Conservation (phyloP, 2,888 invertebrate genomes). For the Poecilus cupreus region DNA sequence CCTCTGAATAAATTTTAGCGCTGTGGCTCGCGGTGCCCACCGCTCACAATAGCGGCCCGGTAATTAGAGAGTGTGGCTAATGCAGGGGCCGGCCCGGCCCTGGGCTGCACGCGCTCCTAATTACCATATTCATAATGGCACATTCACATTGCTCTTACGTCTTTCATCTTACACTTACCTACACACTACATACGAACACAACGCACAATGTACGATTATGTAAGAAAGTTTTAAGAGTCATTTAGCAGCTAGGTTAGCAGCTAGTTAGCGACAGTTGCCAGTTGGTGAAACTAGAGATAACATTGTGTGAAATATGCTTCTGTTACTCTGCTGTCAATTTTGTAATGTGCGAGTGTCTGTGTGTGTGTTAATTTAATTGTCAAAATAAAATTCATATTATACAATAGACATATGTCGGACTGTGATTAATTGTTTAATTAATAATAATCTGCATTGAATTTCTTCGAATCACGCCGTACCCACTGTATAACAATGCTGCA, state of each 20-base stretch:
- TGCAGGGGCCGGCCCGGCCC: conserved; percentile 56
- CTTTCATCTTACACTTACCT: conserved; percentile 8
- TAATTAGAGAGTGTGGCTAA: conserved; percentile 61
- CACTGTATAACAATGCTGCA: too few relatives aligned
- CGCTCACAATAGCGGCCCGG: conserved; percentile 62
- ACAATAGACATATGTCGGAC: too few relatives aligned
- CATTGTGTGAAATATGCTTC: conserved; percentile 14
- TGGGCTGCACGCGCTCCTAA: conserved; percentile 60
- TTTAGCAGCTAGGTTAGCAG: conserved; percentile 37
- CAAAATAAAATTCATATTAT: background rate
- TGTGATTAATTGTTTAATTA: background rate
- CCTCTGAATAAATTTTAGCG: background rate
- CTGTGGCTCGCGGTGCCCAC: conserved; percentile 18
- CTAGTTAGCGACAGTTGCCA: conserved; percentile 3
- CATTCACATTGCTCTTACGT: conserved; percentile 46
- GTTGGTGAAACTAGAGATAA: background rate
- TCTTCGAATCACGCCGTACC: too few relatives aligned
- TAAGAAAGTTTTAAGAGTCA: conserved; percentile 16
- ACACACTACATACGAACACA: background rate
- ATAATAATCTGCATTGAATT: background rate
- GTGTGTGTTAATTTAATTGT: background rate
- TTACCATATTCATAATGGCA: conserved; percentile 59
- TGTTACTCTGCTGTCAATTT: background rate
- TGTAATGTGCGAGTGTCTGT: background rate
- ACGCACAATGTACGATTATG: background rate